phyloP scores from a whole-genome alignment of 2,888 invertebrate species.

The Junonia oenone region DNA sequence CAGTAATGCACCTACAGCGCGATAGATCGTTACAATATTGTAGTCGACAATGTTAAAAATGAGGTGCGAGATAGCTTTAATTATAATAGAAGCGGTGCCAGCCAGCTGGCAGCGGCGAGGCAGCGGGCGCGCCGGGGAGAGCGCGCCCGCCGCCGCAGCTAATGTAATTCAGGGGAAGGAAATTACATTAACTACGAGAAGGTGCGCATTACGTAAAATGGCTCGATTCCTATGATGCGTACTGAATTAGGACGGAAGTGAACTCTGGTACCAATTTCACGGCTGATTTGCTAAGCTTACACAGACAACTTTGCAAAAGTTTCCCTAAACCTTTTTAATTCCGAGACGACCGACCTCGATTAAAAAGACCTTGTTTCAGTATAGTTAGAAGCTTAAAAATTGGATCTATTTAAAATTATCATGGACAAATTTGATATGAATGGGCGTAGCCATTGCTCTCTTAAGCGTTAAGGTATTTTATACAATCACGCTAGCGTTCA shows the following conservation, averaged over 20 bases:
- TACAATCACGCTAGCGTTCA: conserved; percentile 66
- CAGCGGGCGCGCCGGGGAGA: conserved; percentile 34
- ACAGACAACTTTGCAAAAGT: conserved; percentile 73
- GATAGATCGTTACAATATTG: conserved; percentile 38
- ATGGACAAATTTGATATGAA: conserved; percentile 79
- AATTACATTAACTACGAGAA: conserved; percentile 69
- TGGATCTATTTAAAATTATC: conserved; percentile 72
- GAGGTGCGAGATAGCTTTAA: conserved; percentile 51
- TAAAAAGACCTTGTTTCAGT: conserved; percentile 60
- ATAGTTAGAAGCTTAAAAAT: conserved; percentile 73
- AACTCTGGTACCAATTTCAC: conserved; percentile 78
- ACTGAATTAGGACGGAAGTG: conserved; percentile 80
- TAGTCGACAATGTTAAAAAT: conserved; percentile 33
- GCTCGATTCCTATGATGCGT: conserved; percentile 79
- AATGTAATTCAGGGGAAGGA: conserved; percentile 71
- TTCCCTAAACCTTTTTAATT: conserved; percentile 60
- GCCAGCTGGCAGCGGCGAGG: conserved; percentile 57
- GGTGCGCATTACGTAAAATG: conserved; percentile 79
- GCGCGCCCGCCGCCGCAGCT: conserved; percentile 43
- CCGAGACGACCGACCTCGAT: conserved; percentile 57
- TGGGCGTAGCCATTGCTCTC: conserved; percentile 73
- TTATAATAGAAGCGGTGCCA: conserved; percentile 68
- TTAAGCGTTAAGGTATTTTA: conserved; percentile 66
- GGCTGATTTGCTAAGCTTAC: conserved; percentile 77
- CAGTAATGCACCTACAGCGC: conserved; percentile 45